Conservation (phyloP, 2,888 invertebrate genomes). For the Mythimna loreyi region DNA sequence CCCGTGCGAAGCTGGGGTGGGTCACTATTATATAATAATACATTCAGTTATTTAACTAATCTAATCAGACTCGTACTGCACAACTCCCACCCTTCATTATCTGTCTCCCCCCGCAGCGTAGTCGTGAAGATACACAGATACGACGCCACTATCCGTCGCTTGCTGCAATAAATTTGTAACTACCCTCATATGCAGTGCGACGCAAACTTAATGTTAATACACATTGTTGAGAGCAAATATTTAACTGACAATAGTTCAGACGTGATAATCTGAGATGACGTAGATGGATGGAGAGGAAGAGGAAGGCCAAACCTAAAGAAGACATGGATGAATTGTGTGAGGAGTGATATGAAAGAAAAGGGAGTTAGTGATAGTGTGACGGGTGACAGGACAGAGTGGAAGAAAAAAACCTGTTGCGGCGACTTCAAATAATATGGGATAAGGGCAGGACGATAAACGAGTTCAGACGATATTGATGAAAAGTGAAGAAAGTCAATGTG, state of each 20-base stretch:
- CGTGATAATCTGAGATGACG: not conserved
- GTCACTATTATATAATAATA: no score
- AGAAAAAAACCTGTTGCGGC: not conserved
- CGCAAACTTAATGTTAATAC: no score
- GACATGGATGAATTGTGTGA: no score
- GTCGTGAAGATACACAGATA: slow-evolving; percentile 35
- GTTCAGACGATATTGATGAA: no score
- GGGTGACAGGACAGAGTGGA: not conserved
- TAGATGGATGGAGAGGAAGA: no score
- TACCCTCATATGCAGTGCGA: slow-evolving; percentile 22
- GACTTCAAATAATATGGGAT: no score
- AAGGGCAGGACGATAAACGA: no score
- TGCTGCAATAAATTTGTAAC: slow-evolving; percentile 44
- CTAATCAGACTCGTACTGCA: not conserved
- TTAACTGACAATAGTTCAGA: slow-evolving; percentile 22
- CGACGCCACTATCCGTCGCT: slow-evolving; percentile 18
- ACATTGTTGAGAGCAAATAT: slow-evolving; percentile 36
- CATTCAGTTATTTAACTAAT: not conserved
- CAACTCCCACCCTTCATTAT: slow-evolving; percentile 14
- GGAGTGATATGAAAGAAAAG: no score
- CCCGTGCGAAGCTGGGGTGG: no score
- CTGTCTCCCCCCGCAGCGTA: not conserved
- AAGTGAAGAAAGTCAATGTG: no score
- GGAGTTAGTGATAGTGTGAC: no score
- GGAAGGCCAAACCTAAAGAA: no score